Evolutionary conservation across 2,888 invertebrate species (phyloP).

Genomic region (Limnephilus marmoratus): DNA sequence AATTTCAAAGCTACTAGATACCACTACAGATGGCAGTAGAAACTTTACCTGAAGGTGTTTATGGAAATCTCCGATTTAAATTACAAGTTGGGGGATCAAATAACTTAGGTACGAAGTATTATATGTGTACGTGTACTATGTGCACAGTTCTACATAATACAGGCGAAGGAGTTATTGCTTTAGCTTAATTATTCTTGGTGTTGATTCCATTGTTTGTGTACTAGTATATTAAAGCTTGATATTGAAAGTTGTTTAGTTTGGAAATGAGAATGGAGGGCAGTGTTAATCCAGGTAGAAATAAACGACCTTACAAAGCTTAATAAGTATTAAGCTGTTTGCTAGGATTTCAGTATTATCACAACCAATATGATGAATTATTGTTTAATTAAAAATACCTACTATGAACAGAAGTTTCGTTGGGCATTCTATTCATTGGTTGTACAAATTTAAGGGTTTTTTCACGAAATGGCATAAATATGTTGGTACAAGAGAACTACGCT

Average conservation of each 20-base stretch:
- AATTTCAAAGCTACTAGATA: background rate
- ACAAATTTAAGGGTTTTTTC: too few species aligned
- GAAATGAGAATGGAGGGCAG: background rate
- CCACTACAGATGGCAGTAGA: background rate
- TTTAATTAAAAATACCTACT: background rate
- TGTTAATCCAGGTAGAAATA: background rate
- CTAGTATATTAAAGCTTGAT: background rate
- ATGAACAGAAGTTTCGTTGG: background rate
- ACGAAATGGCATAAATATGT: too few species aligned
- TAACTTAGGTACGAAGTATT: background rate
- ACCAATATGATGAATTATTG: background rate
- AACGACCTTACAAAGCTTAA: background rate
- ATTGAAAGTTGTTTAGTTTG: background rate
- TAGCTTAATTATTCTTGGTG: background rate
- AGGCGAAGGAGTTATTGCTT: background rate
- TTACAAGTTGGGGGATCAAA: background rate
- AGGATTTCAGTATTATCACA: background rate
- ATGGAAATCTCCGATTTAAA: conserved; percentile 8
- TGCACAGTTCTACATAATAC: background rate
- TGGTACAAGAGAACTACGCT: too few species aligned
- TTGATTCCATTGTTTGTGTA: background rate
- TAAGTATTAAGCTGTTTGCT: background rate
- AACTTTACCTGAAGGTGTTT: conserved; percentile 5
- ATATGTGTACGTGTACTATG: background rate
- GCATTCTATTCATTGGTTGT: background rate